Conservation (phyloP, 2,888 invertebrate genomes). For the Kryphioiulus occultus region DNA sequence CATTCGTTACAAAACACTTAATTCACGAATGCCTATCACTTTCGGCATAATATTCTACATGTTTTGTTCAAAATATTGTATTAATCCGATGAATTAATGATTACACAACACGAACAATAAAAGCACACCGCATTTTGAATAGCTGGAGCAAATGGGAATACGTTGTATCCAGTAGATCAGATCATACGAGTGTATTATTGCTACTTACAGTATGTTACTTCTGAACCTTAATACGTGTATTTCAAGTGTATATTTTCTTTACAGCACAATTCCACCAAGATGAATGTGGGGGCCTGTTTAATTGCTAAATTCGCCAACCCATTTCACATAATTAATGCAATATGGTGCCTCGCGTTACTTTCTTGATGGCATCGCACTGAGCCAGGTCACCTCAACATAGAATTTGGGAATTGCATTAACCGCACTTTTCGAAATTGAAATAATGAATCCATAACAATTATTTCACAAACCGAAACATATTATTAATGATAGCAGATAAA, state of each 20-base stretch:
- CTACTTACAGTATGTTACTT: neutral
- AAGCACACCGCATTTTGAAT: no score
- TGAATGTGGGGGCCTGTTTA: neutral
- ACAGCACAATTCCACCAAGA: neutral
- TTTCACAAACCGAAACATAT: neutral
- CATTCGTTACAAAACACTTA: no score
- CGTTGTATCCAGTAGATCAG: neutral
- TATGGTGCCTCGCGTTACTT: neutral
- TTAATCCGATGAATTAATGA: no score
- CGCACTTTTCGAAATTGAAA: neutral
- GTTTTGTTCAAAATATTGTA: no score
- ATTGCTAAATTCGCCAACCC: neutral
- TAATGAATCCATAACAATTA: conserved; percentile 5
- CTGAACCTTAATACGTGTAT: neutral
- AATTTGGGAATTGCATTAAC: conserved; percentile 5
- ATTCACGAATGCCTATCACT: no score
- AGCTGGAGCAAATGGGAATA: no score
- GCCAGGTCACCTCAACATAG: neutral
- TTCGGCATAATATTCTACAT: no score
- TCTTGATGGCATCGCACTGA: neutral
- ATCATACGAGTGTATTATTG: neutral
- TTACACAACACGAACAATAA: no score
- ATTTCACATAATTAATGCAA: conserved; percentile 5
- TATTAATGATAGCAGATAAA: conserved; percentile 5
- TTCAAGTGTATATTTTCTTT: neutral